These are phyloP conservation scores for Epinephelus cyanopodus DNA, from an alignment of 2,113 vertebrate genomes.

Conservation along the genomic window DNA sequence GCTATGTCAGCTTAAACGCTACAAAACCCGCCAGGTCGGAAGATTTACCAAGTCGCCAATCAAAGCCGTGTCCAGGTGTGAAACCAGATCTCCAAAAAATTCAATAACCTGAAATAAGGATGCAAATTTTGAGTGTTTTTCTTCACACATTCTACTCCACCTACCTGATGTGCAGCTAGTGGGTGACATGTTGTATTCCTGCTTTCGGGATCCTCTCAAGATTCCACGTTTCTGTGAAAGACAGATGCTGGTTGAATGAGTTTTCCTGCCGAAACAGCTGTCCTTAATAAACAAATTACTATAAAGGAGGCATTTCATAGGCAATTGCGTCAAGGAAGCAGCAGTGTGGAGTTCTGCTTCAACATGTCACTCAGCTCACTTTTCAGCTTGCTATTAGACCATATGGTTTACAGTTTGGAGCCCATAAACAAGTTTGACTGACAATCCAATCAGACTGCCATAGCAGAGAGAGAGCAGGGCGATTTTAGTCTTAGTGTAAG, in stretches of 20 bases:
- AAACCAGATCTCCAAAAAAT: constrained; percentile 4
- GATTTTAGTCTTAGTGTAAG: constrained; percentile 21
- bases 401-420: constrained; percentile 67
- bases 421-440: constrained; percentile 61
- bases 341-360: constrained; percentile 55
- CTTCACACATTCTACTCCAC: not conserved
- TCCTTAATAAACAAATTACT: constrained; percentile 72
- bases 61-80: constrained; percentile 33
- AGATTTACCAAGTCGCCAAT: constrained; percentile 46
- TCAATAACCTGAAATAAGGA: not conserved
- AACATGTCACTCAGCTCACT: constrained; percentile 57
- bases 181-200: not conserved
- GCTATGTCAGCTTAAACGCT: constrained; percentile 46
- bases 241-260: constrained; percentile 71
- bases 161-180: not conserved
- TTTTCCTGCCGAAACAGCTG: constrained; percentile 67
- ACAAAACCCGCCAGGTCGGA: constrained; percentile 41
- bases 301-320: constrained; percentile 73
- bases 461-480: constrained; percentile 8
- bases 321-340: constrained; percentile 66
- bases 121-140: not conserved
- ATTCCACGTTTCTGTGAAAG: constrained; percentile 46
- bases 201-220: constrained; percentile 33
- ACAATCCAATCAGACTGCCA: constrained; percentile 55
- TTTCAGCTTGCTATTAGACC: constrained; percentile 50